These are phyloP conservation scores for Drosophila mojavensis DNA, from an alignment of 1,140 invertebrate genomes.

Conservation along the genomic window DNA sequence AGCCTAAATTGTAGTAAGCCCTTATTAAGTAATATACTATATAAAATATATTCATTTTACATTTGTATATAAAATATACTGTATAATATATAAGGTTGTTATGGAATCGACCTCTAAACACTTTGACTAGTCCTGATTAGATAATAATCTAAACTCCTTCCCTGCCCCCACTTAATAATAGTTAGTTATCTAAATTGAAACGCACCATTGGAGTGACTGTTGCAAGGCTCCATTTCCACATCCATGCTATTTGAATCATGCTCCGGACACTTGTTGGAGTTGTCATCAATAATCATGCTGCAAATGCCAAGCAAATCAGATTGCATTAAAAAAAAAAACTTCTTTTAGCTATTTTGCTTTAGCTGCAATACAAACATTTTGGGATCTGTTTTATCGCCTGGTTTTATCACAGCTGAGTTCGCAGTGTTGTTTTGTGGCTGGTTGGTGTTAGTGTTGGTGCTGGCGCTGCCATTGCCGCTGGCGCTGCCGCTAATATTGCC, in stretches of 20 bases:
- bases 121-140: too few relatives aligned
- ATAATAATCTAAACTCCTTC: neutral
- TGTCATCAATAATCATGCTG: constrained; percentile 73
- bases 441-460: constrained; percentile 36
- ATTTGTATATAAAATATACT: too few relatives aligned
- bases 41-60: too few relatives aligned
- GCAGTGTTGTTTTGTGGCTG: constrained; percentile 72
- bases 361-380: constrained; percentile 43
- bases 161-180: neutral
- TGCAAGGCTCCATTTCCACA: constrained; percentile 83
- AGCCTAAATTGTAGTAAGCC: too few relatives aligned
- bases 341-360: too few relatives aligned
- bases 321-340: too few relatives aligned
- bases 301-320: neutral
- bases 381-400: constrained; percentile 69
- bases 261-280: constrained; percentile 72
- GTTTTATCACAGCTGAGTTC: constrained; percentile 85
- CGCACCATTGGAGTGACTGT: constrained; percentile 79
- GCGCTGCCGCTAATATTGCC: constrained; percentile 41
- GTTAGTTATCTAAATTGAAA: constrained; percentile 11
- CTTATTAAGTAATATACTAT: too few relatives aligned
- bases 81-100: too few relatives aligned
- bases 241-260: constrained; percentile 79
- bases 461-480: constrained; percentile 41
- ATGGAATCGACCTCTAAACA: too few relatives aligned